Evolutionary conservation across 2,113 vertebrate species (phyloP).

Genomic region (Seriola quinqueradiata): DNA sequence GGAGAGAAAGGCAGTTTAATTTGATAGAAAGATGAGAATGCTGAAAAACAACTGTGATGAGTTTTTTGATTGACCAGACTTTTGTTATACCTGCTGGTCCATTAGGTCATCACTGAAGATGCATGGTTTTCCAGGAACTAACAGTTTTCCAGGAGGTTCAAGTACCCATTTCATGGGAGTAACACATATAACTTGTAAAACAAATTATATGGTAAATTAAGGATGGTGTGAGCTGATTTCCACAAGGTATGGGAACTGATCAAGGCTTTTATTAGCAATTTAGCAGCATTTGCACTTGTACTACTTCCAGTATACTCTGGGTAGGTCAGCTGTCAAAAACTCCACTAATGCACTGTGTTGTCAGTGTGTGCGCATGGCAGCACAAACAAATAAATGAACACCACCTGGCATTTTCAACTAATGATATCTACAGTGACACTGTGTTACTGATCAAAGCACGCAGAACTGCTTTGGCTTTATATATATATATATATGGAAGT

Average conservation of each 20-base stretch:
- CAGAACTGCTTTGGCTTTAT: not conserved
- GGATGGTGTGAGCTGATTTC: not conserved
- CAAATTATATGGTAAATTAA: slow-evolving; percentile 5
- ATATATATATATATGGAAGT: too few species aligned
- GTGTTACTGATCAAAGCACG: not conserved
- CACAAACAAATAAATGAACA: slow-evolving; percentile 31
- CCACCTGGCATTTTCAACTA: slow-evolving; percentile 31
- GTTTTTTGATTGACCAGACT: slow-evolving; percentile 7
- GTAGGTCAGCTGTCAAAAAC: slow-evolving; percentile 29
- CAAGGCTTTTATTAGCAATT: slow-evolving; percentile 22
- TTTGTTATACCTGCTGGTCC: slow-evolving; percentile 23
- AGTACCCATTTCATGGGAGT: slow-evolving; percentile 32
- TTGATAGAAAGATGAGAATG: not conserved
- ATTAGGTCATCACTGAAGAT: slow-evolving; percentile 47
- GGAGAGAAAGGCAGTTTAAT: not conserved
- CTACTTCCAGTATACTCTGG: slow-evolving; percentile 16
- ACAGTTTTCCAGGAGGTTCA: slow-evolving; percentile 44
- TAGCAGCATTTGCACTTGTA: not conserved
- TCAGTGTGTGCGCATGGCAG: not conserved
- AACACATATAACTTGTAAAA: slow-evolving; percentile 36
- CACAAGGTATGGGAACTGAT: not conserved
- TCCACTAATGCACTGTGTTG: slow-evolving; percentile 1
- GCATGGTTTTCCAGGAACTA: slow-evolving; percentile 45
- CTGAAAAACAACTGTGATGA: not conserved
- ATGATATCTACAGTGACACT: slow-evolving; percentile 26